A percentile compares a stretch with the other conserved stretches of the same genome.
These are phyloP conservation scores for Lucifuga dentata DNA, from an alignment of 2,113 vertebrate genomes.

Conservation along the genomic window DNA sequence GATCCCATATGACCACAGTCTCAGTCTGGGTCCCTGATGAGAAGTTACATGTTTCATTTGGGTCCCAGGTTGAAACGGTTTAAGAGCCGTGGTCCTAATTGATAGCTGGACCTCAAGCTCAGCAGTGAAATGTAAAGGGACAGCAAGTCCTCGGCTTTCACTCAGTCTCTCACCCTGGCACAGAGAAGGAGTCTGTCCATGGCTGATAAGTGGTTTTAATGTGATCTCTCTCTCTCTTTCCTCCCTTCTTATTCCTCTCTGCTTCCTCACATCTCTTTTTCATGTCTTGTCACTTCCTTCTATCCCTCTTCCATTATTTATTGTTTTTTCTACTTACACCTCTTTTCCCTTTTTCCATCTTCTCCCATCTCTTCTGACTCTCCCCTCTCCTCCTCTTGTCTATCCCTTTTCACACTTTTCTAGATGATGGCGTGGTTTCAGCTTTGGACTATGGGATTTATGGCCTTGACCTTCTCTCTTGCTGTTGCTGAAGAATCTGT, in stretches of 20 bases:
- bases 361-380: slow-evolving; percentile 2
- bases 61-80: slow-evolving; percentile 70
- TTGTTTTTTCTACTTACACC: neutral
- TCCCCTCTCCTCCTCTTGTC: neutral
- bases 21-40: slow-evolving; percentile 66
- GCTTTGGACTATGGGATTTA: slow-evolving; percentile 51
- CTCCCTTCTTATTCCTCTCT: slow-evolving; percentile 24
- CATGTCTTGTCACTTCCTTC: slow-evolving; percentile 12
- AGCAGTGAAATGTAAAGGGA: slow-evolving; percentile 39
- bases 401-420: no score
- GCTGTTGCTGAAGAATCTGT: slow-evolving; percentile 16
- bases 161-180: slow-evolving; percentile 64
- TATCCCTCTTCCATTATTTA: neutral
- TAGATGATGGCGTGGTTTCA: slow-evolving; percentile 70
- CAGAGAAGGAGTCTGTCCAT: slow-evolving; percentile 64
- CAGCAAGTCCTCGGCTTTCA: slow-evolving; percentile 67
- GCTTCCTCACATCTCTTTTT: slow-evolving; percentile 20
- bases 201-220: slow-evolving; percentile 80
- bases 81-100: slow-evolving; percentile 69
- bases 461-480: slow-evolving; percentile 28
- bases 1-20: slow-evolving; percentile 57
- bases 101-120: slow-evolving; percentile 69
- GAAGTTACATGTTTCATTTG: slow-evolving; percentile 70
- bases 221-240: slow-evolving; percentile 59
- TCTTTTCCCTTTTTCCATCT: neutral